phyloP scores from a whole-genome alignment of 2,113 vertebrate species.

The Eidolon helvum region DNA sequence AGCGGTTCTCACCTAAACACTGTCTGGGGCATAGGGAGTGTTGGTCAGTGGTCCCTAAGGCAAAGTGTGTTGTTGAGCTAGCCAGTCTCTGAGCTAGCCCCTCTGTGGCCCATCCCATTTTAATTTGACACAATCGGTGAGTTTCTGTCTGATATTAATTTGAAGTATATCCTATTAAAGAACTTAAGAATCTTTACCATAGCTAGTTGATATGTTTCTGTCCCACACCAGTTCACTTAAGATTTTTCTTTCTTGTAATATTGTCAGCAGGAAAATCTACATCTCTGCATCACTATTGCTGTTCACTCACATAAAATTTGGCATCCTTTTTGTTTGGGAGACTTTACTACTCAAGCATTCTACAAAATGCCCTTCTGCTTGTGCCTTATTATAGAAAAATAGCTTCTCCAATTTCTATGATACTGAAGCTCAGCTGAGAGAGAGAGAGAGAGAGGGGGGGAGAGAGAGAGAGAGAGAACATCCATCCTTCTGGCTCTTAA shows the following conservation, averaged over 20 bases:
- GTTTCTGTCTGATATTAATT: background rate
- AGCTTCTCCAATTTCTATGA: background rate
- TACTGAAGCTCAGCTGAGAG: background rate
- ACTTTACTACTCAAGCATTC: background rate
- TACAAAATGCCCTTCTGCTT: background rate
- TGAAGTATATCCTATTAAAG: background rate
- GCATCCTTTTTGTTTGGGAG: background rate
- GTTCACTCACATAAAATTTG: background rate
- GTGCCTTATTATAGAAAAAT: background rate
- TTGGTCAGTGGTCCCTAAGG: background rate
- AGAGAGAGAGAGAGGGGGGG: no score
- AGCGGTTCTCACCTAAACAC: background rate
- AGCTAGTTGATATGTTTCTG: background rate
- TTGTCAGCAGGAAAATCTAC: background rate
- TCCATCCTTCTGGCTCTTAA: background rate
- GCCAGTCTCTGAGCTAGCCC: background rate
- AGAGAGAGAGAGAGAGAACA: no score
- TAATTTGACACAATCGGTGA: background rate
- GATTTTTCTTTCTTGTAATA: background rate
- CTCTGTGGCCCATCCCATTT: background rate
- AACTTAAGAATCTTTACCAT: background rate
- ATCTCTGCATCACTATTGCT: background rate
- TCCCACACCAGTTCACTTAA: background rate
- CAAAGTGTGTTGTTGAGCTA: background rate
- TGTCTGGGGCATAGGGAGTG: background rate